These are phyloP conservation scores for Tipula vernalis DNA, from an alignment of 2,888 invertebrate species.

Conservation along the genomic window DNA sequence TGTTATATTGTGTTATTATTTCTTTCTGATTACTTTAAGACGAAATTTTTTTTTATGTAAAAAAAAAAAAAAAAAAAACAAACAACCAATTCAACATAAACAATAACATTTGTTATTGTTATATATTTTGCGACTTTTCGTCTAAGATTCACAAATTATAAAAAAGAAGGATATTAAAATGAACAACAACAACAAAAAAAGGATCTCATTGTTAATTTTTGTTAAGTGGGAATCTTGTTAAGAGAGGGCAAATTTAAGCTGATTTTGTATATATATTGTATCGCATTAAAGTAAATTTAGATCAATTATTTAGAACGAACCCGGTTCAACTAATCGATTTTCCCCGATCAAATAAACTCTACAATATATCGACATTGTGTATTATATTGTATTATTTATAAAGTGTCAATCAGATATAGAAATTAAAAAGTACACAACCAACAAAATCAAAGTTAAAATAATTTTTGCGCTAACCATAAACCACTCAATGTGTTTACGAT, in stretches of 20 bases:
- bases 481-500: neutral
- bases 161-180: neutral
- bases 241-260: neutral
- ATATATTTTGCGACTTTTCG: neutral
- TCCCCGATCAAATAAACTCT: neutral
- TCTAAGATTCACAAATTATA: neutral
- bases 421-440: neutral
- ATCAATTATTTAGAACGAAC: neutral
- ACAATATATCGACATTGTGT: too few species aligned
- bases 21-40: neutral
- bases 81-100: constrained; percentile 4
- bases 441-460: neutral
- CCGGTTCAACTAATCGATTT: neutral
- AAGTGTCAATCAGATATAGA: neutral
- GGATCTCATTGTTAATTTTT: neutral
- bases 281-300: neutral
- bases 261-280: neutral
- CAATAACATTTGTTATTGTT: neutral
- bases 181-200: neutral
- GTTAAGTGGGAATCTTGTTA: neutral
- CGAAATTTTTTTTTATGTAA: neutral
- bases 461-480: neutral
- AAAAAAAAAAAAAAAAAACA: neutral
- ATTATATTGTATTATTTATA: neutral
- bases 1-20: neutral